Percentiles rank a stretch among this genome's conserved stretches.
phyloP scores from a whole-genome alignment of 2,888 invertebrate genomes.

The Tetragonisca angustula region DNA sequence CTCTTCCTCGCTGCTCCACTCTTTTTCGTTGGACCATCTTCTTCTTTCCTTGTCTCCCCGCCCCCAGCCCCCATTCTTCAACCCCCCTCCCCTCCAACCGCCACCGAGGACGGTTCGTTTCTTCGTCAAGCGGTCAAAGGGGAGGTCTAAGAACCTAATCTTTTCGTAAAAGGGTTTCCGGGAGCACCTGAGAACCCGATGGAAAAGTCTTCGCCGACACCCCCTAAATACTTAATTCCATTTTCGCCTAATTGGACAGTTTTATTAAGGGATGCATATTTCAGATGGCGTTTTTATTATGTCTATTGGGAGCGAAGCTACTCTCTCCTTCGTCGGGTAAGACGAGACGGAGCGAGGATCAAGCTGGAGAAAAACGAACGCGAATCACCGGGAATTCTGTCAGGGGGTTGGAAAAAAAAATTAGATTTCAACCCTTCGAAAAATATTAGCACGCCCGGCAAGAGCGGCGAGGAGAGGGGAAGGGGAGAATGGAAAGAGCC shows the following conservation, averaged over 20 bases:
- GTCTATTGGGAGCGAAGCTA: conserved; percentile 79
- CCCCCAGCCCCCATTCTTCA: neutral
- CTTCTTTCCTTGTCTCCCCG: neutral
- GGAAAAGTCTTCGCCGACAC: conserved; percentile 72
- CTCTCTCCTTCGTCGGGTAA: neutral
- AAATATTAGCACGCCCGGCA: conserved; percentile 80
- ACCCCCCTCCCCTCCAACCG: neutral
- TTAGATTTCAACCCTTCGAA: conserved; percentile 82
- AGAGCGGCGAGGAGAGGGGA: too few species aligned
- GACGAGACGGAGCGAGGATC: neutral
- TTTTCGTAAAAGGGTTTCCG: conserved; percentile 76
- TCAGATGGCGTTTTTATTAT: conserved; percentile 84
- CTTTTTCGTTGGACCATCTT: neutral
- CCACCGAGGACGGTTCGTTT: neutral
- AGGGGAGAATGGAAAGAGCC: conserved; percentile 21
- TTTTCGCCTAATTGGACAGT: conserved; percentile 83
- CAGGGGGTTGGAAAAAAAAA: conserved; percentile 78
- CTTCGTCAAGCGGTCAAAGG: conserved; percentile 53
- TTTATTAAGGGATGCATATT: conserved; percentile 84
- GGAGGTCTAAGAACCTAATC: conserved; percentile 75
- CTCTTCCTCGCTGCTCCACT: neutral
- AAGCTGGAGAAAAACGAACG: conserved; percentile 14
- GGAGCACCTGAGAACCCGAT: conserved; percentile 69
- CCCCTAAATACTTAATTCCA: conserved; percentile 83
- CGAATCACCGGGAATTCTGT: conserved; percentile 38